phyloP scores from a whole-genome alignment of 2,113 vertebrate genomes.

The Semnornis frantzii region DNA sequence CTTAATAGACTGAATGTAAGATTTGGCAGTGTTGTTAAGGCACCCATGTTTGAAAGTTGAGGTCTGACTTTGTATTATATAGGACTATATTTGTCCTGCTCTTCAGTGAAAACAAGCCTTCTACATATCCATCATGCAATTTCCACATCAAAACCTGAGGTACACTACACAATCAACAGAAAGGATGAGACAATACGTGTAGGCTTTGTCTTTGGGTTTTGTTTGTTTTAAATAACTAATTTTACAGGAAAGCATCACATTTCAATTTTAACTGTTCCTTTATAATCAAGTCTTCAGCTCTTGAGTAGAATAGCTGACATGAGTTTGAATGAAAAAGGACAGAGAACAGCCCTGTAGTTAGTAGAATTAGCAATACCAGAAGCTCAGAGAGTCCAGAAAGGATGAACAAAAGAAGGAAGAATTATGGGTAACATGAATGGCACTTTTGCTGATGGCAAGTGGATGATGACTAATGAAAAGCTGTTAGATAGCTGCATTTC shows the following conservation, averaged over 20 bases:
- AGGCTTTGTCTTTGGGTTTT: not conserved
- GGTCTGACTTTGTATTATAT: slow-evolving; percentile 10
- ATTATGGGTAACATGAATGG: not conserved
- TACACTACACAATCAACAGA: not conserved
- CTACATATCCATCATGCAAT: not conserved
- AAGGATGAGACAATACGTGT: not conserved
- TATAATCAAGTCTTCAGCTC: not conserved
- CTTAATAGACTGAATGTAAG: slow-evolving; percentile 25
- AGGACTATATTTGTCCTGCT: not conserved
- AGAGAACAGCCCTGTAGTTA: not conserved
- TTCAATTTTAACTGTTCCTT: not conserved
- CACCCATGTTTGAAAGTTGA: slow-evolving; percentile 32
- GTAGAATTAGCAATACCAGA: not conserved
- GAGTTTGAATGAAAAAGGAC: not conserved
- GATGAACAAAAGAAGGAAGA: not conserved
- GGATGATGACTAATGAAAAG: slow-evolving; percentile 24
- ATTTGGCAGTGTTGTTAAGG: slow-evolving; percentile 22
- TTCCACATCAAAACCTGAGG: not conserved
- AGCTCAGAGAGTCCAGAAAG: not conserved
- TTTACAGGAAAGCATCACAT: not conserved
- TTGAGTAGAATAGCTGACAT: not conserved
- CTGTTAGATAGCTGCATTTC: not conserved
- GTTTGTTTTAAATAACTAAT: not conserved
- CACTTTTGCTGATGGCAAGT: not conserved
- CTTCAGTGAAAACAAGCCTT: not conserved